These are phyloP conservation scores for Melanchra persicariae DNA, from an alignment of 2,888 invertebrate species.

Conservation along the genomic window DNA sequence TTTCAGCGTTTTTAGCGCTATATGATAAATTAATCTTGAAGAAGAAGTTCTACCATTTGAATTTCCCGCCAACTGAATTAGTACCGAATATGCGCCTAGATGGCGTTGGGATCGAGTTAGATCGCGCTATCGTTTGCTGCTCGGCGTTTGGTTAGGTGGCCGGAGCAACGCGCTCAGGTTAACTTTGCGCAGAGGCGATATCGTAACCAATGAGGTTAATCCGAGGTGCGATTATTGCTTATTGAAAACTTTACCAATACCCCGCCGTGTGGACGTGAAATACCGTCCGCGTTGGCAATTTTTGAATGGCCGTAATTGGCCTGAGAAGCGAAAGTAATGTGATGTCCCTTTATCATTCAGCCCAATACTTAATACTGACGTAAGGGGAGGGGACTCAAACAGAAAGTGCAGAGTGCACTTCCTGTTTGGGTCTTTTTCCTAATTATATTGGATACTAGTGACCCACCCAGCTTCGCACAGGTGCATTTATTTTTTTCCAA, in stretches of 20 bases:
- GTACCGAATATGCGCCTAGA: slow-evolving; percentile 13
- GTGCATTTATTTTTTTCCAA: too few species aligned
- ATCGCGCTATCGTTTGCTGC: slow-evolving; percentile 38
- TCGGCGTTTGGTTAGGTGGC: neutral
- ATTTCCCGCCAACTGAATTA: slow-evolving; percentile 82
- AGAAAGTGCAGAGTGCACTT: too few species aligned
- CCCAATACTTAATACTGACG: too few species aligned
- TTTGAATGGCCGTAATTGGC: slow-evolving; percentile 83
- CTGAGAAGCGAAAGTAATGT: too few species aligned
- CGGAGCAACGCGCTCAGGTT: neutral
- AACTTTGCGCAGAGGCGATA: slow-evolving; percentile 97
- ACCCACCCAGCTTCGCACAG: too few species aligned
- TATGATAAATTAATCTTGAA: neutral
- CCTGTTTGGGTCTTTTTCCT: too few species aligned
- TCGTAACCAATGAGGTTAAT: slow-evolving; percentile 97
- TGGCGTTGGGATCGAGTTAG: slow-evolving; percentile 44
- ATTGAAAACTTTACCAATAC: slow-evolving; percentile 96
- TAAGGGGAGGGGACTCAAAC: too few species aligned
- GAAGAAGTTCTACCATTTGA: neutral
- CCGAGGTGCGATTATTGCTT: slow-evolving; percentile 97
- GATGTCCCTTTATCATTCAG: too few species aligned
- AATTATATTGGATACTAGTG: too few species aligned
- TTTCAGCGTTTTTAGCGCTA: too few species aligned
- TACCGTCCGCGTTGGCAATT: slow-evolving; percentile 88
- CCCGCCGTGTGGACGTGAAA: slow-evolving; percentile 89